Base-by-base conservation (phyloP, 2,797 vertebrate genomes). In the Morus bassanus region DNA sequence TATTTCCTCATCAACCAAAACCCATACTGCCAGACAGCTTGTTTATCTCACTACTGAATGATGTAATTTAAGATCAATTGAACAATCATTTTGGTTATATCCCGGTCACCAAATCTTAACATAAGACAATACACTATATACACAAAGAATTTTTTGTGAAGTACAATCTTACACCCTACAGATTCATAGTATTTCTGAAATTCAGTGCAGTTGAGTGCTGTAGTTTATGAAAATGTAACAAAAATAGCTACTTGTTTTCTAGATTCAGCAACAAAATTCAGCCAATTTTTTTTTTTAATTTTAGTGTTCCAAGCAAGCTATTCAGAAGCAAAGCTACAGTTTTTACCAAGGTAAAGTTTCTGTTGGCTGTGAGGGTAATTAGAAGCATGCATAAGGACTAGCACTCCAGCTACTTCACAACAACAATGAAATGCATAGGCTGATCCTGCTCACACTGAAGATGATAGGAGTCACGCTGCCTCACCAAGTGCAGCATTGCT, bases 21-120 rank as follows among this genome's bases (percentile, higher is more conserved):
- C 25, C 15, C 43, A 59, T 90, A 48, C 19, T 91, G 45, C 25
- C 50, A 88, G 45, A 41, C 18, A 92, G 54, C 37, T 92, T 91
- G 25, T 89, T 96, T 95, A 70, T 90, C 59, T 93, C 63, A 33
- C 41, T 87, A n/a, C 30, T 61, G 56, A 93, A 82, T 74, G 18
- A 76, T 48, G 22, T 93, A 93, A 94, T 76, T 48, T 82, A 93
- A 93, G 60, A 83, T 31, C 57, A 93, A 92, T 45, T 93, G 68
- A 94, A 94, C 18, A 80, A 89, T 65, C 6, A 59, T 88, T 91
- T 91, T 92, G 41, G 22, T 61, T 83, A 76, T 68, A 79, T 70
- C 25, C 14, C 39, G 61, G 37, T 88, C 31, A 88, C 17, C 37
- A 84, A 68, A 90, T 41, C 41, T 93, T 75, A 87, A 69, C 51